Conservation (phyloP, 2,113 vertebrate species). For the Lathamus discolor region DNA sequence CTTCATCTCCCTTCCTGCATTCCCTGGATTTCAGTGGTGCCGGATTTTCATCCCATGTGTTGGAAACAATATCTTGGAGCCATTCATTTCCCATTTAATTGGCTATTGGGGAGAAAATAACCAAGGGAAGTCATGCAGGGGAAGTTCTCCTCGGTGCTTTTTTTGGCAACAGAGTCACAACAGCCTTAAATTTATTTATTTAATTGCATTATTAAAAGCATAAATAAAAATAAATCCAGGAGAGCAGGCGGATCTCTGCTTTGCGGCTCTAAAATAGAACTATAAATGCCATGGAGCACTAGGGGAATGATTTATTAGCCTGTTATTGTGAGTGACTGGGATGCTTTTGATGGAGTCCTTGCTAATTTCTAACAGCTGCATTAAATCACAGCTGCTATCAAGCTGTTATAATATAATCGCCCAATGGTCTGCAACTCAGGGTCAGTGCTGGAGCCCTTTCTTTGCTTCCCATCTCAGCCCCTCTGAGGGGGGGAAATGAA, state of each 20-base stretch:
- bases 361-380: conserved; percentile 80
- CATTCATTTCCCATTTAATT: conserved; percentile 42
- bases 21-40: background rate
- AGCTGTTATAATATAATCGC: conserved; percentile 77
- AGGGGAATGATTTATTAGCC: conserved; percentile 78
- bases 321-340: conserved; percentile 79
- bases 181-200: conserved; percentile 47
- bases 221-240: conserved; percentile 73
- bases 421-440: conserved; percentile 60
- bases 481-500: conserved; percentile 48
- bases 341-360: conserved; percentile 73
- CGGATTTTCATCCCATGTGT: background rate
- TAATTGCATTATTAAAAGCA: conserved; percentile 71
- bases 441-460: conserved; percentile 45
- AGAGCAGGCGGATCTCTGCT: conserved; percentile 59
- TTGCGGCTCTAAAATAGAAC: conserved; percentile 72
- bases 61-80: background rate
- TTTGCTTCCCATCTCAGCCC: conserved; percentile 43
- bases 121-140: conserved; percentile 42
- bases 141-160: conserved; percentile 7
- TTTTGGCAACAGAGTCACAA: conserved; percentile 60
- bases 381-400: conserved; percentile 78
- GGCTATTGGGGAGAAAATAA: conserved; percentile 50
- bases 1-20: background rate
- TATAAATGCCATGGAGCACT: conserved; percentile 73